Evolutionary conservation across 2,113 vertebrate species (phyloP), one percentile per base, ranked within the genome.

Genomic region (Barbus barbus): DNA sequence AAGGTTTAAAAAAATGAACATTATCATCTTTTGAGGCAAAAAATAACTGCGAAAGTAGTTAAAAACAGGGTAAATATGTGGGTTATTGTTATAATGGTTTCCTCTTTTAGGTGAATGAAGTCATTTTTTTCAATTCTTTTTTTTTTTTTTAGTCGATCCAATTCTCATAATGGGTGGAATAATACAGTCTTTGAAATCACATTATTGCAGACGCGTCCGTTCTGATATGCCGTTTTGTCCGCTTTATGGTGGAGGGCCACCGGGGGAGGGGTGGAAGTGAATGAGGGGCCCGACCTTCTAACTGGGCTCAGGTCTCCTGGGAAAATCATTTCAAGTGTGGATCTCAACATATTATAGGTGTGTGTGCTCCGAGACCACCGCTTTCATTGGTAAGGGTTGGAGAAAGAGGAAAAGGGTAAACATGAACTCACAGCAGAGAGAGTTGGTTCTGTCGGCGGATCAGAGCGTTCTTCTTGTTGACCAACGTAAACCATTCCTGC

Each of bases 401-500:
- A 24, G 22, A 78, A 18, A 48, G 9, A 73, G 74, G 28, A 16
- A 56, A 11, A 60, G 75, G 28, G 44, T 4, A 58, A 81, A 51
- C 22, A 60, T 76, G 71, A 63, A 96, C 97, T 92, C 95, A 99
- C 98, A 99, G 95, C 83, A 99, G 95, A 76, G 97, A 99, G 84
- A 99, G 98, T 91, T 99, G 98, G 93, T 99, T 99, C 96, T 99
- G 98, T 89, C 98, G 91, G 84, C 98, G 92, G 92, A 99, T 99
- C 89, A 99, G 95, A 65, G 98, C 98, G 81, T 99, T 99, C 95
- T 99, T 99, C 96, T 99, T 99, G 91, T 99, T 99, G 89, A 99
- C 98, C 93, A 99, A 90, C 95, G 96, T 98, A 94, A 99, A 99
- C 98, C 98, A 99, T 89, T 99, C 98, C 92, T 99, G 98, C 98